Conservation (phyloP, 1,140 invertebrate genomes). For the Camponotus vicinus region DNA sequence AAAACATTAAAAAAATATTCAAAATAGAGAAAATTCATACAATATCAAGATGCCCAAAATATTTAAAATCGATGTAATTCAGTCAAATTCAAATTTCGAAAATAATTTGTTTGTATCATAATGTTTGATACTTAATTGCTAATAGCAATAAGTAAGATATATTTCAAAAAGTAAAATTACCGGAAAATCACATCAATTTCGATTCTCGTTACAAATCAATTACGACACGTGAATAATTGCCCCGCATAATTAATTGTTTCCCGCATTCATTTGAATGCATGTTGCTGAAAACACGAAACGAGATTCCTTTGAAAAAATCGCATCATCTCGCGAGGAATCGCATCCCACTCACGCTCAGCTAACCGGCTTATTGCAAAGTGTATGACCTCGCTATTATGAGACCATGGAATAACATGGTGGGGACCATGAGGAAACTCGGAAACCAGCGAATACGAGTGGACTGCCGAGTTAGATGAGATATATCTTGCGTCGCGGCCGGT, state of each 20-base stretch:
- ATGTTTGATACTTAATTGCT: background rate
- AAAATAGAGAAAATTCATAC: background rate
- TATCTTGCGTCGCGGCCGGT: background rate
- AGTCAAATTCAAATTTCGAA: background rate
- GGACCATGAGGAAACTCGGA: conserved; percentile 47
- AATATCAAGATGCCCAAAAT: background rate
- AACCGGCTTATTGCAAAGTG: background rate
- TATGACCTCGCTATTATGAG: background rate
- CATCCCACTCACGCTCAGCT: background rate
- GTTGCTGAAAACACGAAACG: background rate
- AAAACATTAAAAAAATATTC: too few species aligned
- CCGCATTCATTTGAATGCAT: background rate
- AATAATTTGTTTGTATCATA: background rate
- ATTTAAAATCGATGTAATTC: background rate
- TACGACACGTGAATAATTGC: background rate
- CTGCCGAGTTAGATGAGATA: background rate
- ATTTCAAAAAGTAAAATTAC: background rate
- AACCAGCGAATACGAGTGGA: background rate
- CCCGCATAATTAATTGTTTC: background rate
- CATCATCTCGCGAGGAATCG: background rate
- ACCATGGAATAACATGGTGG: background rate
- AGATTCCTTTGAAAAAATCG: background rate
- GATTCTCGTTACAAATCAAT: background rate
- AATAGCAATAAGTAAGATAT: background rate
- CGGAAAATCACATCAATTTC: background rate